These are phyloP conservation scores for Idris sp. DNA, from an alignment of 1,140 invertebrate genomes.

Conservation along the genomic window DNA sequence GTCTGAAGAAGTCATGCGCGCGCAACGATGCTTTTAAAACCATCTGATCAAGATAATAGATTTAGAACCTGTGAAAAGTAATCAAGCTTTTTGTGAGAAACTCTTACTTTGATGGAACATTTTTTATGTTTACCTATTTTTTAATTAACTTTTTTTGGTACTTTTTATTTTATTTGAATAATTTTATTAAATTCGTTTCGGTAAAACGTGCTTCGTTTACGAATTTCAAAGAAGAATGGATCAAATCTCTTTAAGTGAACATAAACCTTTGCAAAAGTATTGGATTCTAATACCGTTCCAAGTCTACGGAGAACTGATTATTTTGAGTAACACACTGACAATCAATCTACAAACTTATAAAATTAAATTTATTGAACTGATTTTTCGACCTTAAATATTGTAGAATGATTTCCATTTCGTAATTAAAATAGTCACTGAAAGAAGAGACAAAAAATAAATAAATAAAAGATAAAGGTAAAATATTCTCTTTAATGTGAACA, in stretches of 20 bases:
- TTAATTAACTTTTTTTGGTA: constrained; percentile 26
- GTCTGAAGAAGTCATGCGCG: constrained; percentile 29
- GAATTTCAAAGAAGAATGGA: constrained; percentile 25
- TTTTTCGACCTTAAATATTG: background rate
- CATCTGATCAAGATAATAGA: constrained; percentile 57
- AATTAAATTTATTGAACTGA: constrained; percentile 22
- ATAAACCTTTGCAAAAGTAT: constrained; percentile 34
- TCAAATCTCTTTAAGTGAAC: constrained; percentile 28
- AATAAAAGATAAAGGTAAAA: too few species aligned
- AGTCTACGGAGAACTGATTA: constrained; percentile 21
- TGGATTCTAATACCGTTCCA: constrained; percentile 28
- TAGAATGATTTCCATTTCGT: too few species aligned
- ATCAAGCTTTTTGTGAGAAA: constrained; percentile 36
- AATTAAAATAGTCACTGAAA: too few species aligned
- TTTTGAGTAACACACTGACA: constrained; percentile 42
- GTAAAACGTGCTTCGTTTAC: constrained; percentile 26
- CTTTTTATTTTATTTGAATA: constrained; percentile 38
- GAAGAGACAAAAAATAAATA: too few species aligned
- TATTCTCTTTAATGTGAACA: too few species aligned
- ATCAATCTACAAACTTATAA: constrained; percentile 20
- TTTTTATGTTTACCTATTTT: constrained; percentile 34
- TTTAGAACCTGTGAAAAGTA: constrained; percentile 45
- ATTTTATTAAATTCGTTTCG: constrained; percentile 24
- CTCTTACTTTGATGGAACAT: constrained; percentile 44
- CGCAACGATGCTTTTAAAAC: constrained; percentile 42